Conservation (phyloP, 2,113 vertebrate genomes). For the Machaerirhynchus nigripectus region DNA sequence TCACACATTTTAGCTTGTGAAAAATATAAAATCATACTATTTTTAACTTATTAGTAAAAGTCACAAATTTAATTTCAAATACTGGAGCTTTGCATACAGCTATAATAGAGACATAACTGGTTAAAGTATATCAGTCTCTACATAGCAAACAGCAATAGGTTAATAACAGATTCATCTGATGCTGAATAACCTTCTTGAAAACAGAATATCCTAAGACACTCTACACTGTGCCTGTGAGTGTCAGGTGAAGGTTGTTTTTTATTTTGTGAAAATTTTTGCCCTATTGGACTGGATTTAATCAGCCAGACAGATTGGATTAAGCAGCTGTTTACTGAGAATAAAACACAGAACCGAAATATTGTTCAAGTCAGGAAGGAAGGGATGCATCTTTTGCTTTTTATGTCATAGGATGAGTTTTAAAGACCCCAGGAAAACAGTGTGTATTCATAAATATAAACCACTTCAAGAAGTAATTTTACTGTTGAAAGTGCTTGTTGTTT, state of each 20-base stretch:
- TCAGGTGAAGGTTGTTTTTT: neutral
- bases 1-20: neutral
- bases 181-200: neutral
- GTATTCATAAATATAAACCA: neutral
- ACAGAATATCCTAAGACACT: neutral
- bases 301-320: neutral
- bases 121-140: neutral
- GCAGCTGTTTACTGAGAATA: neutral
- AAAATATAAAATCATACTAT: neutral
- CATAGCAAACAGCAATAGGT: neutral
- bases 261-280: neutral
- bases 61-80: neutral
- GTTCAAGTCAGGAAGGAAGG: neutral
- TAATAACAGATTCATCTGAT: neutral
- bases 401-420: neutral
- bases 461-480: neutral
- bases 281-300: neutral
- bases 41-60: neutral
- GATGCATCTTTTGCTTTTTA: neutral
- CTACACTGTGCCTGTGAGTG: neutral
- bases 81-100: neutral
- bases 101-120: neutral
- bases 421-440: neutral
- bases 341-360: neutral
- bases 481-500: neutral